phyloP scores from a whole-genome alignment of 2,888 invertebrate genomes.

The Melinopterus prodromus region DNA sequence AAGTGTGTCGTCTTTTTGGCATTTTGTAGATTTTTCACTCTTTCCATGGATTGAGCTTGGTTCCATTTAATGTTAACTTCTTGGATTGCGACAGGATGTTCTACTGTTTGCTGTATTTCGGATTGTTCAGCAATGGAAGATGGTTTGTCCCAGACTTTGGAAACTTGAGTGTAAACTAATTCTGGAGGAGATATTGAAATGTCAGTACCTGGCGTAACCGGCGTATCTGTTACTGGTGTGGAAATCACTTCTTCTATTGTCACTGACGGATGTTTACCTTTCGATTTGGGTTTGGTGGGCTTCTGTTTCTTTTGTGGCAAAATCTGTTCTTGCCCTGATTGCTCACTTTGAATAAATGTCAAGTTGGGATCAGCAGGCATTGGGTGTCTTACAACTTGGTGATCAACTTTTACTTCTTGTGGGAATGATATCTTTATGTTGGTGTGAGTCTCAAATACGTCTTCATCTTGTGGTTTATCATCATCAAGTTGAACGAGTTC shows the following conservation, averaged over 20 bases:
- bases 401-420: slow-evolving; percentile 16
- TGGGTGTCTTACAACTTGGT: slow-evolving; percentile 14
- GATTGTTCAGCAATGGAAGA: slow-evolving; percentile 38
- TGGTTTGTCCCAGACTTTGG: slow-evolving; percentile 47
- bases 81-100: slow-evolving; percentile 48
- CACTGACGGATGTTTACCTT: slow-evolving; percentile 60
- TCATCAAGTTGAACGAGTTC: neutral
- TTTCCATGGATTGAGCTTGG: slow-evolving; percentile 65
- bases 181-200: slow-evolving; percentile 53
- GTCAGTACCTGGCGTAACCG: slow-evolving; percentile 63
- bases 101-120: slow-evolving; percentile 47
- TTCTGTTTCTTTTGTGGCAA: slow-evolving; percentile 33
- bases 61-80: slow-evolving; percentile 62
- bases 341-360: slow-evolving; percentile 27
- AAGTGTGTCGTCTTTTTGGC: slow-evolving; percentile 65
- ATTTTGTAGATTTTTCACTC: slow-evolving; percentile 66
- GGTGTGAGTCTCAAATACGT: slow-evolving; percentile 28
- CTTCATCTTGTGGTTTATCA: slow-evolving; percentile 10
- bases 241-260: slow-evolving; percentile 65
- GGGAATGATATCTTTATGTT: slow-evolving; percentile 29
- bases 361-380: slow-evolving; percentile 26
- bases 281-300: slow-evolving; percentile 49
- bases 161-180: slow-evolving; percentile 47
- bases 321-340: slow-evolving; percentile 18
- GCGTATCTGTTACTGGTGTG: slow-evolving; percentile 60